phyloP scores from a whole-genome alignment of 2,797 vertebrate genomes.

The Mastacembelus armatus region DNA sequence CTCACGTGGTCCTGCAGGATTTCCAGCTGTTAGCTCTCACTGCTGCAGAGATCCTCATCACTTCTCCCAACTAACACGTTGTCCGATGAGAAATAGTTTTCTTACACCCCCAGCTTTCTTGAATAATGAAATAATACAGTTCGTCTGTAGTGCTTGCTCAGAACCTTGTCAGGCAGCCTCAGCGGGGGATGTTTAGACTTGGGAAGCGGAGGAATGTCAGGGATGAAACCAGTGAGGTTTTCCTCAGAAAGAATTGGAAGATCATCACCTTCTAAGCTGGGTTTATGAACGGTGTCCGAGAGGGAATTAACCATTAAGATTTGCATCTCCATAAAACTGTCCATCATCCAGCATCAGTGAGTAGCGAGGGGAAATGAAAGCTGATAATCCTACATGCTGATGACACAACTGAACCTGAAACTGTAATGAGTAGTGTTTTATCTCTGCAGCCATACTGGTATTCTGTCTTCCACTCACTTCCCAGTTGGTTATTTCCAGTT shows the following conservation, averaged over 20 bases:
- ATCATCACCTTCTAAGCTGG: constrained; percentile 3
- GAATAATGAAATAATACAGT: too few species aligned
- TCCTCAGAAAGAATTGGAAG: constrained; percentile 1
- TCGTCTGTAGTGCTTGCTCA: not conserved
- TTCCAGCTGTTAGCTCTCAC: not conserved
- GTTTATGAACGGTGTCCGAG: not conserved
- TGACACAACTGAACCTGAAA: not conserved
- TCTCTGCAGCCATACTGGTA: not conserved
- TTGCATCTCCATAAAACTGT: not conserved
- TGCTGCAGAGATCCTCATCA: constrained; percentile 12
- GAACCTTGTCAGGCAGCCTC: not conserved
- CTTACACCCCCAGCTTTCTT: not conserved
- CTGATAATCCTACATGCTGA: constrained; percentile 5
- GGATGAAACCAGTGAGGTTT: constrained; percentile 2
- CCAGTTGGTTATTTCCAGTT: constrained; percentile 7
- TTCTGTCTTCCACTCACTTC: constrained; percentile 2
- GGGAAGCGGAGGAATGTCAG: not conserved
- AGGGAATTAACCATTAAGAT: constrained; percentile 19
- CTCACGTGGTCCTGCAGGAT: not conserved
- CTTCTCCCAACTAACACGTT: not conserved
- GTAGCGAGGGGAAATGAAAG: constrained; percentile 12
- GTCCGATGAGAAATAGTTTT: not conserved
- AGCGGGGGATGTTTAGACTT: constrained; percentile 2
- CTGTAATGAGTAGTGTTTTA: constrained; percentile 8
- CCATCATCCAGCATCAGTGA: not conserved